Percentiles rank a stretch among this genome's conserved stretches.
Evolutionary conservation across 1,140 invertebrate species (phyloP).

Genomic region (Panagrolaimus sp.): DNA sequence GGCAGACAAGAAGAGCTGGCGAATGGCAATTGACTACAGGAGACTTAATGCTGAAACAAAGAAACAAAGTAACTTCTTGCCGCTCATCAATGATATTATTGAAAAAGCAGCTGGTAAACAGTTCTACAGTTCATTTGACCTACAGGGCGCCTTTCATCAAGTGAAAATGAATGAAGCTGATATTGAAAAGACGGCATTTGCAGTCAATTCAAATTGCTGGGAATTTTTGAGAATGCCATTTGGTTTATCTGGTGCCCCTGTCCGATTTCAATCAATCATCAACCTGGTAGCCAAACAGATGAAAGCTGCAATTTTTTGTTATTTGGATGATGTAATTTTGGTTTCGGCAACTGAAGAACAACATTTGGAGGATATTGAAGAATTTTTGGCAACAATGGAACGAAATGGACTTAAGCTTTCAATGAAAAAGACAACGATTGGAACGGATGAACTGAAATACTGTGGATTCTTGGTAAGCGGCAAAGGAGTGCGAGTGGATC

Average conservation of each 20-base stretch:
- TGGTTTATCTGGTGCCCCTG: conserved; percentile 20
- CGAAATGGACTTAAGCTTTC: neutral
- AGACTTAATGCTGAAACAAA: neutral
- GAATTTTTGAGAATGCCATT: conserved; percentile 24
- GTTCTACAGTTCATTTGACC: conserved; percentile 12
- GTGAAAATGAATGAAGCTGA: conserved; percentile 9
- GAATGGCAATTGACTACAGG: no score
- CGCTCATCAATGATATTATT: conserved; percentile 14
- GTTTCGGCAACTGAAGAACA: conserved; percentile 7
- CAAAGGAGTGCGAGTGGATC: conserved; percentile 19
- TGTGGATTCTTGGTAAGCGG: neutral
- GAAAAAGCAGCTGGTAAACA: conserved; percentile 22
- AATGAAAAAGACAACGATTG: conserved; percentile 17
- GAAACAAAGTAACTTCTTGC: conserved; percentile 17
- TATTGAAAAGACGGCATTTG: conserved; percentile 26
- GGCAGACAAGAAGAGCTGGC: no score
- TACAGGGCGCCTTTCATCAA: conserved; percentile 25
- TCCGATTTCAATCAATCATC: conserved; percentile 19
- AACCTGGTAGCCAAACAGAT: neutral
- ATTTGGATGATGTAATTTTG: conserved; percentile 22
- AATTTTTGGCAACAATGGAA: neutral
- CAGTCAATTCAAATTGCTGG: neutral
- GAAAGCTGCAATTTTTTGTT: conserved; percentile 19
- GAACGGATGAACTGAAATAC: conserved; percentile 18
- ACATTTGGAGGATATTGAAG: conserved; percentile 17